These are phyloP conservation scores for Pseudorectes ferrugineus DNA, from an alignment of 2,113 vertebrate genomes.

Conservation along the genomic window DNA sequence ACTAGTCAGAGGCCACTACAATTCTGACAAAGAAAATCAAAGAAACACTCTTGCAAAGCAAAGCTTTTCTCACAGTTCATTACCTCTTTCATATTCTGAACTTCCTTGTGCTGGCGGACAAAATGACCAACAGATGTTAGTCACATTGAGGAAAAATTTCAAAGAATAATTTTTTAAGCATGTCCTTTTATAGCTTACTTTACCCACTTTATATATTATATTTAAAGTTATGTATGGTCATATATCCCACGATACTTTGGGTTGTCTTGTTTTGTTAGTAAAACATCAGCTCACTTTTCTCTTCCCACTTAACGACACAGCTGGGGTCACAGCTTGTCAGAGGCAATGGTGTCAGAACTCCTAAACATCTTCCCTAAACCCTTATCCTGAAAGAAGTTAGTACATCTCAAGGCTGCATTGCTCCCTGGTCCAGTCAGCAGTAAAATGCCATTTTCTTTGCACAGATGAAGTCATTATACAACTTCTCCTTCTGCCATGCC, in stretches of 20 bases:
- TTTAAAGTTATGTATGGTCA: neutral
- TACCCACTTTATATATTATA: neutral
- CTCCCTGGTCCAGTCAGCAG: neutral
- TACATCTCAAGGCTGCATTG: neutral
- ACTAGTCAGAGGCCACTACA: neutral
- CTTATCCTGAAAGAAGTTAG: neutral
- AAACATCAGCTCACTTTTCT: neutral
- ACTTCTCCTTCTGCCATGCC: neutral
- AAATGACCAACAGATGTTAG: constrained; percentile 58
- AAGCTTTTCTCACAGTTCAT: constrained; percentile 50
- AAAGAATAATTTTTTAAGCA: constrained; percentile 33
- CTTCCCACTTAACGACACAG: neutral
- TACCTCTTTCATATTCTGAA: constrained; percentile 45
- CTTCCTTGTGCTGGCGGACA: neutral
- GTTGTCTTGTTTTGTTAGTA: neutral
- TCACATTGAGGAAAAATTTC: neutral
- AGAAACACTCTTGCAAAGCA: constrained; percentile 7
- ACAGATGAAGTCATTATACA: neutral
- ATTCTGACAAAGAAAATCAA: constrained; percentile 17
- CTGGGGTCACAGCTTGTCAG: neutral
- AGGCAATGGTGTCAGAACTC: neutral
- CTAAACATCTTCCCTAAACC: neutral
- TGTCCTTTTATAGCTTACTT: constrained; percentile 19
- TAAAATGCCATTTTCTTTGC: neutral
- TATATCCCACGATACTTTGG: neutral